These are phyloP conservation scores for Heterodera carotae DNA, from an alignment of 1,140 invertebrate species.

Conservation along the genomic window DNA sequence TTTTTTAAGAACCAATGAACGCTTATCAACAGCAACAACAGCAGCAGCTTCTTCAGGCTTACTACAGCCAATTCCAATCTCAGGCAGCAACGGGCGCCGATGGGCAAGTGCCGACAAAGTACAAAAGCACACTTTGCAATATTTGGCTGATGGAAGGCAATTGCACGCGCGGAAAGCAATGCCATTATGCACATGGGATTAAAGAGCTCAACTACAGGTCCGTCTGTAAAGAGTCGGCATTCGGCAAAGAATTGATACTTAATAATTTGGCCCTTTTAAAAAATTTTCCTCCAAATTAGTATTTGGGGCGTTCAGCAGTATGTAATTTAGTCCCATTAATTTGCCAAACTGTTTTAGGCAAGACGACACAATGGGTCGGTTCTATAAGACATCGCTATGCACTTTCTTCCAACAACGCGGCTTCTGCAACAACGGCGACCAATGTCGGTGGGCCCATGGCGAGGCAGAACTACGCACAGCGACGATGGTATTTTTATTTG, in stretches of 20 bases:
- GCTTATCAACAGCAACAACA: slow-evolving; percentile 21
- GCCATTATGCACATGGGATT: slow-evolving; percentile 29
- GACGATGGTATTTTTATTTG: not conserved
- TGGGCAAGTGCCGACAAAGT: slow-evolving; percentile 6
- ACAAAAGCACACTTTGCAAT: slow-evolving; percentile 27
- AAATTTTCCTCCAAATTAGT: too few species aligned
- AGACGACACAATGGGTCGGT: slow-evolving; percentile 10
- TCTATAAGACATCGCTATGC: slow-evolving; percentile 22
- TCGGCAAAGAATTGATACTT: too few species aligned
- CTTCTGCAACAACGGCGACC: slow-evolving; percentile 26
- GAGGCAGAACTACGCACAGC: slow-evolving; percentile 1
- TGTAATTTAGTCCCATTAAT: too few species aligned
- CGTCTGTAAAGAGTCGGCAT: too few species aligned
- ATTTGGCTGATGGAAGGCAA: slow-evolving; percentile 29
- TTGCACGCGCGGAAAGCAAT: slow-evolving; percentile 27
- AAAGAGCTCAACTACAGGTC: slow-evolving; percentile 30
- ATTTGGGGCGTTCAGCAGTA: too few species aligned
- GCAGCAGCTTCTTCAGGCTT: slow-evolving; percentile 9
- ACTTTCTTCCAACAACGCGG: slow-evolving; percentile 27
- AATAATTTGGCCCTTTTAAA: too few species aligned
- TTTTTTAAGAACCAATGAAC: not conserved
- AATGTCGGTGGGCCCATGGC: slow-evolving; percentile 27
- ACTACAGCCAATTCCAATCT: slow-evolving; percentile 17
- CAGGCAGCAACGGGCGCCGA: not conserved
- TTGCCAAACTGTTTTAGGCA: not conserved